Percentiles rank a stretch among this genome's conserved stretches.
Conservation (phyloP, 1,140 invertebrate species). For the Triops cancriformis region DNA sequence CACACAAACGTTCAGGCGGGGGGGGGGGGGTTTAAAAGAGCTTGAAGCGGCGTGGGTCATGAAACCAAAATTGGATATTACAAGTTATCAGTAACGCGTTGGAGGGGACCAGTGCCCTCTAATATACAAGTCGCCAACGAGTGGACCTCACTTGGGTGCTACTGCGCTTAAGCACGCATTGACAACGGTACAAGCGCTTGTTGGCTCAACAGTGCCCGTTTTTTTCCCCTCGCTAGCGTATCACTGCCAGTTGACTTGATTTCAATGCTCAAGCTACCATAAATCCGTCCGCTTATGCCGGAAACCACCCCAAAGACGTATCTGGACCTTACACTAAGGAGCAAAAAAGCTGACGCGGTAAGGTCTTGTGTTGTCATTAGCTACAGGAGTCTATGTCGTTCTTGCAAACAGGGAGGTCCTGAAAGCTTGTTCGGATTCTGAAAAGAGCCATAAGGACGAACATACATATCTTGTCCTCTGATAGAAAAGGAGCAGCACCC, state of each 20-base stretch:
- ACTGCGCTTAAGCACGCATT: background rate
- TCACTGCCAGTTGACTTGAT: too few species aligned
- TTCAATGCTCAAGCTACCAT: background rate
- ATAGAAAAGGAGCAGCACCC: background rate
- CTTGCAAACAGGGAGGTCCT: slow-evolving; percentile 9
- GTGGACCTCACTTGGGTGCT: background rate
- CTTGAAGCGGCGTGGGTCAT: background rate
- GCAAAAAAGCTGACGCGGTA: background rate
- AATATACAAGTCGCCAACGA: too few species aligned
- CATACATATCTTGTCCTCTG: background rate
- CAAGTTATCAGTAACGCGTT: background rate
- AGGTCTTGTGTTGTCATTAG: background rate
- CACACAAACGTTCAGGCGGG: background rate
- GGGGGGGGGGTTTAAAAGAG: background rate
- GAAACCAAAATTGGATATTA: background rate
- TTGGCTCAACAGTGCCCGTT: too few species aligned
- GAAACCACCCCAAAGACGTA: background rate
- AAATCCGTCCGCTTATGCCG: background rate
- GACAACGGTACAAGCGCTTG: background rate
- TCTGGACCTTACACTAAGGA: background rate
- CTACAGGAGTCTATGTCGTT: background rate
- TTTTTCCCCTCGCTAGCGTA: too few species aligned
- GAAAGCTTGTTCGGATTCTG: background rate
- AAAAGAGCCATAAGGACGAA: background rate
- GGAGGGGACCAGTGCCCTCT: background rate